Evolutionary conservation across 2,888 invertebrate genomes (phyloP).

Genomic region (Stenchaetothrips biformis): DNA sequence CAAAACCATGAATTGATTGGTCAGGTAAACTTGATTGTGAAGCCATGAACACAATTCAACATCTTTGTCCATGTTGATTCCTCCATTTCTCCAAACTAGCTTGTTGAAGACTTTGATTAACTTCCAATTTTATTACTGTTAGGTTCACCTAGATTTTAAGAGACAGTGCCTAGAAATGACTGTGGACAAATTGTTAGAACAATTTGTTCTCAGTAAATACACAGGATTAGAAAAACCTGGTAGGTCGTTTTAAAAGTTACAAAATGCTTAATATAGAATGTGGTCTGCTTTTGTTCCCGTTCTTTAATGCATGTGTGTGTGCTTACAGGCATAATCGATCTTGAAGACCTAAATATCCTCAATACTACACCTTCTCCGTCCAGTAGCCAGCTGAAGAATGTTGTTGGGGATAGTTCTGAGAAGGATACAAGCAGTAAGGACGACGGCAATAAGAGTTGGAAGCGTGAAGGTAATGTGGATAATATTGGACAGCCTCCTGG

Average conservation of each 20-base stretch:
- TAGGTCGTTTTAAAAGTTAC: conserved; percentile 44
- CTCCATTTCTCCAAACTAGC: neutral
- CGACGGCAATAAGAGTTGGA: conserved; percentile 51
- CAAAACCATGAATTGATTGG: conserved; percentile 87
- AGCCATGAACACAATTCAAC: conserved; percentile 17
- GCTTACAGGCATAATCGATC: neutral
- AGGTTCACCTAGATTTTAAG: conserved; percentile 90
- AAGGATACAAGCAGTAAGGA: conserved; percentile 39
- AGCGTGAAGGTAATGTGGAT: conserved; percentile 59
- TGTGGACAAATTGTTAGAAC: conserved; percentile 85
- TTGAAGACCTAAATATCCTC: neutral
- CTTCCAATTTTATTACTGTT: conserved; percentile 35
- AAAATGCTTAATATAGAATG: conserved; percentile 21
- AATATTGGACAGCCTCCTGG: conserved; percentile 43
- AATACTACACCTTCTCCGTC: conserved; percentile 27
- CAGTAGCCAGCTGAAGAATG: conserved; percentile 31
- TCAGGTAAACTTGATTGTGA: conserved; percentile 50
- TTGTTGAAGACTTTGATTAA: conserved; percentile 28
- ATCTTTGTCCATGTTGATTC: neutral
- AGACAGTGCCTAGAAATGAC: conserved; percentile 87
- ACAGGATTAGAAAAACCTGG: conserved; percentile 92
- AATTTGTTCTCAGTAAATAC: conserved; percentile 86
- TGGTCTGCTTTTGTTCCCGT: neutral
- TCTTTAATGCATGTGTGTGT: conserved; percentile 27
- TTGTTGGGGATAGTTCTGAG: conserved; percentile 43